phyloP scores from a whole-genome alignment of 2,888 invertebrate genomes.

The Drosophila hamatofila region DNA sequence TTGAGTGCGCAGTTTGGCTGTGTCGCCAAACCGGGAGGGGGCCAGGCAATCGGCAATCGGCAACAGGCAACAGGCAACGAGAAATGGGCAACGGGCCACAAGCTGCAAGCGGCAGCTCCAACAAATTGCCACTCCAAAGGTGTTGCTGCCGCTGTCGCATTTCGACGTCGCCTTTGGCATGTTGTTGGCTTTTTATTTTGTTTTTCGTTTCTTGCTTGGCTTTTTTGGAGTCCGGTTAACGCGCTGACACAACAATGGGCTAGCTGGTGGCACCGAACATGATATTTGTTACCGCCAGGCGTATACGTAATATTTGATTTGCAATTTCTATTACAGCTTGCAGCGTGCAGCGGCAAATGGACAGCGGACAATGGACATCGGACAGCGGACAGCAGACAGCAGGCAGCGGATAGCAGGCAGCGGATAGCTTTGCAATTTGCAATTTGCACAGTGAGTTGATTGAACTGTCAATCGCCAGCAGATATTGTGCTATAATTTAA shows the following conservation, averaged over 20 bases:
- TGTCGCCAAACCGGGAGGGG: constrained; percentile 63
- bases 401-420: neutral
- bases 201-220: constrained; percentile 11
- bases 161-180: constrained; percentile 54
- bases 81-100: constrained; percentile 30
- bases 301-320: constrained; percentile 77
- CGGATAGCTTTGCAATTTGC: constrained; percentile 25
- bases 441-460: constrained; percentile 64
- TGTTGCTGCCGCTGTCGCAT: constrained; percentile 69
- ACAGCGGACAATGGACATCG: neutral
- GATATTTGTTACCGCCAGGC: constrained; percentile 42
- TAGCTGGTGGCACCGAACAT: constrained; percentile 44
- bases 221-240: constrained; percentile 50
- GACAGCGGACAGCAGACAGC: constrained; percentile 5
- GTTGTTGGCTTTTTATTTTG: constrained; percentile 52
- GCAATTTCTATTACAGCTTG: constrained; percentile 58
- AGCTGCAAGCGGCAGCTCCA: constrained; percentile 58
- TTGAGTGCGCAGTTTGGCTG: constrained; percentile 55
- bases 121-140: constrained; percentile 81
- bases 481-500: constrained; percentile 61
- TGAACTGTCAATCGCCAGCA: constrained; percentile 71
- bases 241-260: constrained; percentile 78
- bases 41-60: constrained; percentile 13
- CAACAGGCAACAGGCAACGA: constrained; percentile 29
- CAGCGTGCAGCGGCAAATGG: neutral